phyloP scores from a whole-genome alignment of 2,888 invertebrate species.

The Isoperla grammatica region DNA sequence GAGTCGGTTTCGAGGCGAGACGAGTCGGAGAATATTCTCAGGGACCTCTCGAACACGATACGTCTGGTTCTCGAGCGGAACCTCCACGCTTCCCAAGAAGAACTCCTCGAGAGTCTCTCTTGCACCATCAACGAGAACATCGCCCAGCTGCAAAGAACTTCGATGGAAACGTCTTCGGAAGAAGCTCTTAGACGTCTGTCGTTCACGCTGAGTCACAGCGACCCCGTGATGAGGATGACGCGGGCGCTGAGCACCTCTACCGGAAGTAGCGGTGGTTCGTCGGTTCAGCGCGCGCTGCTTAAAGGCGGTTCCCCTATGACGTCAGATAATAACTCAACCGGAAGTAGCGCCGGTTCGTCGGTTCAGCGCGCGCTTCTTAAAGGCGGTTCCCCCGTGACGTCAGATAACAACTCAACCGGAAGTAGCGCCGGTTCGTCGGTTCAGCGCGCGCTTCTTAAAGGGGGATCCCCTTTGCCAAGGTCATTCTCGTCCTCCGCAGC shows the following conservation, averaged over 20 bases:
- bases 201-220: slow-evolving; percentile 42
- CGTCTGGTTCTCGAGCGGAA: slow-evolving; percentile 42
- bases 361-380: neutral
- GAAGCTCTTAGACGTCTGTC: slow-evolving; percentile 44
- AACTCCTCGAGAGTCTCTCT: slow-evolving; percentile 42
- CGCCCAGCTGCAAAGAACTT: slow-evolving; percentile 35
- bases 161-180: slow-evolving; percentile 37
- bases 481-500: slow-evolving; percentile 28
- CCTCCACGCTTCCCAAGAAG: slow-evolving; percentile 40
- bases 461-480: neutral
- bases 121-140: slow-evolving; percentile 41
- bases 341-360: neutral
- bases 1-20: neutral
- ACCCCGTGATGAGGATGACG: slow-evolving; percentile 41
- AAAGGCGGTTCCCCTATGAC: neutral
- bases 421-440: slow-evolving; percentile 5
- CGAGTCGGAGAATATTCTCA: slow-evolving; percentile 38
- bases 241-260: slow-evolving; percentile 41
- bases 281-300: slow-evolving; percentile 25
- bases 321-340: neutral
- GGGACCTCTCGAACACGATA: slow-evolving; percentile 43
- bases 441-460: too few species aligned
- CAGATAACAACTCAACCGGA: slow-evolving; percentile 8
- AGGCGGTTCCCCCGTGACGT: neutral
- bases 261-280: slow-evolving; percentile 40